Percentiles rank a stretch among this genome's conserved stretches.
phyloP scores from a whole-genome alignment of 2,888 invertebrate genomes.

The Philereme transversata region DNA sequence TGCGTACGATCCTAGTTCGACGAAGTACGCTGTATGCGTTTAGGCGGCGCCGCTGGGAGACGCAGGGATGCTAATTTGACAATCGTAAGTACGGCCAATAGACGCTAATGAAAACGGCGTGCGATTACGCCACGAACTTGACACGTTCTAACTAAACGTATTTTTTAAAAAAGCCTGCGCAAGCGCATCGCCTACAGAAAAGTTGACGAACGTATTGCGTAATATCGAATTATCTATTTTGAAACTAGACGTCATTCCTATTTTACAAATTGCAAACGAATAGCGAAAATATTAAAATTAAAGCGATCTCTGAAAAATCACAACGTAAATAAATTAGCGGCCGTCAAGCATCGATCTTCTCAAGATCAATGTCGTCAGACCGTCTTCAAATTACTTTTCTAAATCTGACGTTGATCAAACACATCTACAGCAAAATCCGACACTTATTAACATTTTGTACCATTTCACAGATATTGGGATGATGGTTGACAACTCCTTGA shows the following conservation, averaged over 20 bases:
- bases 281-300: no score
- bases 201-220: constrained; percentile 20
- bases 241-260: neutral
- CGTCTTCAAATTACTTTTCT: neutral
- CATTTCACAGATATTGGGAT: constrained; percentile 48
- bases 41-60: constrained; percentile 65
- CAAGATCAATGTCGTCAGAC: neutral
- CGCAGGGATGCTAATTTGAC: constrained; percentile 47
- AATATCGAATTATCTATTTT: constrained; percentile 3
- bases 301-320: no score
- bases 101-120: constrained; percentile 43
- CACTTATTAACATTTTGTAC: constrained; percentile 22
- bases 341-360: neutral
- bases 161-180: constrained; percentile 9
- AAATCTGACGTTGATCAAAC: neutral
- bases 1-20: constrained; percentile 61
- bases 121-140: constrained; percentile 33
- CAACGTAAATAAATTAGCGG: constrained; percentile 18
- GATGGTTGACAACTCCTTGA: constrained; percentile 41
- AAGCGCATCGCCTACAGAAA: constrained; percentile 21
- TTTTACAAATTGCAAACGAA: no score
- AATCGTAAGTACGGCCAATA: constrained; percentile 69
- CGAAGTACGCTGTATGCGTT: constrained; percentile 57
- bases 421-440: neutral
- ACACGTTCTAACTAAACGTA: constrained; percentile 19